phyloP scores from a whole-genome alignment of 92 coral and sea anemone genomes.

The Heliopora coerulea region DNA sequence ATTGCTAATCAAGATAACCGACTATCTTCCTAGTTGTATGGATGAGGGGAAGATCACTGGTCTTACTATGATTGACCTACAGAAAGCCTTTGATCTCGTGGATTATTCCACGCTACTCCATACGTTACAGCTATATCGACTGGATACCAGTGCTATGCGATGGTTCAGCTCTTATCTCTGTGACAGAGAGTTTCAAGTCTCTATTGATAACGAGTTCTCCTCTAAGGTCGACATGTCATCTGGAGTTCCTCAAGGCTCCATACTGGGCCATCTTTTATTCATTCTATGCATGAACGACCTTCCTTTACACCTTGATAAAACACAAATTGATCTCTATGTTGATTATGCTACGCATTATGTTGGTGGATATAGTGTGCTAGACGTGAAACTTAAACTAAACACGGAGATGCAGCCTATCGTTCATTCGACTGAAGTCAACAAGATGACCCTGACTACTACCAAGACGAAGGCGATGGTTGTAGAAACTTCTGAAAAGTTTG shows the following conservation, averaged over 20 bases:
- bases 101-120: constrained; percentile 39
- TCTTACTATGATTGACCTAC: constrained; percentile 43
- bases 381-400: constrained; percentile 20
- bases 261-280: constrained; percentile 38
- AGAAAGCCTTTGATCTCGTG: constrained; percentile 55
- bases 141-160: constrained; percentile 21
- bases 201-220: constrained; percentile 32
- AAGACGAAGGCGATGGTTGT: constrained; percentile 32
- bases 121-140: constrained; percentile 40
- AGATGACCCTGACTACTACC: not conserved
- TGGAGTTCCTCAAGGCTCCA: constrained; percentile 48
- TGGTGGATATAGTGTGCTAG: not conserved
- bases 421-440: constrained; percentile 30
- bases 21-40: constrained; percentile 36
- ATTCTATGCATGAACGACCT: constrained; percentile 47
- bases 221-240: constrained; percentile 32
- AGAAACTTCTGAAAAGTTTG: constrained; percentile 25
- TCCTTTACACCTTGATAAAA: constrained; percentile 43
- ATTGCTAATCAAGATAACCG: constrained; percentile 29
- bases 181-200: constrained; percentile 41
- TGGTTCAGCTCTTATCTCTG: constrained; percentile 47
- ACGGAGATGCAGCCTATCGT: constrained; percentile 22
- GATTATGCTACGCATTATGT: constrained; percentile 49
- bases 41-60: constrained; percentile 42
- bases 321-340: constrained; percentile 47